Conservation (phyloP, 2,113 vertebrate species). For the Rhea americana region DNA sequence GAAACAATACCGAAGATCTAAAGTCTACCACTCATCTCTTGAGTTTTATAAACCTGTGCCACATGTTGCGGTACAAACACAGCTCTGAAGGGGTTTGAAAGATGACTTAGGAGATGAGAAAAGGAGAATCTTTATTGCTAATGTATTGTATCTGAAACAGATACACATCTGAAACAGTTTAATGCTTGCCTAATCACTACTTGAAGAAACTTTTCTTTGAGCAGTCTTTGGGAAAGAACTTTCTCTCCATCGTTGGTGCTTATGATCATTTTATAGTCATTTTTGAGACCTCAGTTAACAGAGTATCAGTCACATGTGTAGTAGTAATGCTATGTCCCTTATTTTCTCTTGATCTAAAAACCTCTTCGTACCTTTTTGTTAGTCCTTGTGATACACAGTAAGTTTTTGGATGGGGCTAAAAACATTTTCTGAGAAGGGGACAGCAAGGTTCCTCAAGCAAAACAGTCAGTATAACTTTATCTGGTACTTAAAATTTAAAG, state of each 20-base stretch:
- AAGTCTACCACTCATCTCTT: background rate
- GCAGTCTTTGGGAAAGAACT: conserved; percentile 30
- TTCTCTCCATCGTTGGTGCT: conserved; percentile 7
- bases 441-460: background rate
- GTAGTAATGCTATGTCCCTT: background rate
- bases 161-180: no score
- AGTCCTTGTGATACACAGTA: background rate
- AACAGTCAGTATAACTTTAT: conserved; percentile 4
- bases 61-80: background rate
- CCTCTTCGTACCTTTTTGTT: background rate
- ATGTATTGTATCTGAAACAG: background rate
- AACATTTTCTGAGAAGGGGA: background rate
- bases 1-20: conserved; percentile 17
- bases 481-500: conserved; percentile 12
- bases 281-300: conserved; percentile 45
- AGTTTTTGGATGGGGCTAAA: background rate
- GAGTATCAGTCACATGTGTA: conserved; percentile 9
- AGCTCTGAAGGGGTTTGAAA: background rate
- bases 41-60: background rate
- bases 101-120: background rate
- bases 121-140: background rate
- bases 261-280: conserved; percentile 43
- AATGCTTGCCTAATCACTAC: conserved; percentile 16
- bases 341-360: background rate
- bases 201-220: conserved; percentile 45